A percentile compares a stretch with the other conserved stretches of the same genome.
Evolutionary conservation across 2,113 vertebrate genomes (phyloP).

Genomic region (Myotis yumanensis): DNA sequence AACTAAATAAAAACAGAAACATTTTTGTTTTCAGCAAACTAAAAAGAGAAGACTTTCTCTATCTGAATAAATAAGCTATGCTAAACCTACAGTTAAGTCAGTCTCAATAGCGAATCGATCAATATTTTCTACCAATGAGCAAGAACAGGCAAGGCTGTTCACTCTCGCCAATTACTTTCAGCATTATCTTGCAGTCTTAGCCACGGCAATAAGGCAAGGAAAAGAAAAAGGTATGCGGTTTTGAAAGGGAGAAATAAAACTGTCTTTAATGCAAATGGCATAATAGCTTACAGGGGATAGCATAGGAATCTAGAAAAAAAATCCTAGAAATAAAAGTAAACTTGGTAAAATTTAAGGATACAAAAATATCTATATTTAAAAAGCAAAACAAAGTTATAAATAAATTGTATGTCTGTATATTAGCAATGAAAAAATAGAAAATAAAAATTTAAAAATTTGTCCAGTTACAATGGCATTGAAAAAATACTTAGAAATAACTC

Average conservation of each 20-base stretch:
- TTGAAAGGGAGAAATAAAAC: background rate
- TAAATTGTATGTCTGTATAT: background rate
- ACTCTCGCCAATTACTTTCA: background rate
- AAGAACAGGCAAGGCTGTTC: background rate
- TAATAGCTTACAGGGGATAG: background rate
- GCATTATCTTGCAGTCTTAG: background rate
- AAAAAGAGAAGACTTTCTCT: background rate
- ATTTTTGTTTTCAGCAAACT: background rate
- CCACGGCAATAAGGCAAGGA: background rate
- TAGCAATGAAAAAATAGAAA: background rate
- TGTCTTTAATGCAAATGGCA: background rate
- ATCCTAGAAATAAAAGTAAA: background rate
- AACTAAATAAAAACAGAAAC: background rate
- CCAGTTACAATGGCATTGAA: background rate
- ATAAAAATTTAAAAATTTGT: background rate
- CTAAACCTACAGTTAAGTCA: background rate
- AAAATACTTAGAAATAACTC: background rate
- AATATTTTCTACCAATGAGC: background rate
- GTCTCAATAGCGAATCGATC: background rate
- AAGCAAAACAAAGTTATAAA: background rate
- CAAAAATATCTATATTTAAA: background rate
- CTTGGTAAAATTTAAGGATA: background rate
- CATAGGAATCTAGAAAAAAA: background rate
- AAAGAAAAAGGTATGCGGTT: background rate
- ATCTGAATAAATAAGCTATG: background rate